These are phyloP conservation scores for Ecdyonurus torrentis DNA, from an alignment of 2,888 invertebrate genomes.

Conservation along the genomic window DNA sequence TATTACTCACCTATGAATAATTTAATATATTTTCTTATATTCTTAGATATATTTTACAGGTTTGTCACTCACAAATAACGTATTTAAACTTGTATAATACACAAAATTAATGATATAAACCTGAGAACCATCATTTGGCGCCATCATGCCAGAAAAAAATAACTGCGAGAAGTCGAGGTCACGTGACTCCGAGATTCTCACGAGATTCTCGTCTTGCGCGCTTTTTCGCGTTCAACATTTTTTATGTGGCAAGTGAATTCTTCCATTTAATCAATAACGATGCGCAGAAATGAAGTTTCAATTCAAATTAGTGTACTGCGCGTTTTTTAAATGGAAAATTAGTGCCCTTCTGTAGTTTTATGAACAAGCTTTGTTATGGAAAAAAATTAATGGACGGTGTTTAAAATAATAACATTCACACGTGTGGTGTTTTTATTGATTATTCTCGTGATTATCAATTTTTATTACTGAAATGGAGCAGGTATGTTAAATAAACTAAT, in stretches of 20 bases:
- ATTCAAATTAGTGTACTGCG: neutral
- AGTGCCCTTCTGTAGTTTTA: neutral
- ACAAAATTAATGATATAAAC: conserved; percentile 27
- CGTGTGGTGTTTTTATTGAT: neutral
- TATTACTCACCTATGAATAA: neutral
- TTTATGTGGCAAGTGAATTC: neutral
- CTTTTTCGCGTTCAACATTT: neutral
- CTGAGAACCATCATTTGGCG: conserved; percentile 34
- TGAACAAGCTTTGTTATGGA: neutral
- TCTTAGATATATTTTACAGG: conserved; percentile 15
- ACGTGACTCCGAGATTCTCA: conserved; percentile 30
- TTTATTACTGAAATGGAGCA: neutral
- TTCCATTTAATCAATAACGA: neutral
- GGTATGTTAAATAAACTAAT: too few species aligned
- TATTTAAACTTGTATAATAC: conserved; percentile 14
- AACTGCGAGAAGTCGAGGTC: conserved; percentile 28
- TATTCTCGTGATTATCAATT: neutral
- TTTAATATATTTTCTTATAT: conserved; percentile 8
- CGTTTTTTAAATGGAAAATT: neutral
- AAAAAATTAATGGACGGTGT: neutral
- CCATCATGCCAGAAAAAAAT: conserved; percentile 37
- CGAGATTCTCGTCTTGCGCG: conserved; percentile 13
- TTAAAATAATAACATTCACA: neutral
- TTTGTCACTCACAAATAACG: conserved; percentile 15
- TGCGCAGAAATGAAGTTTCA: neutral